phyloP scores from a whole-genome alignment of 1,140 invertebrate species.

The Papilio dardanus region DNA sequence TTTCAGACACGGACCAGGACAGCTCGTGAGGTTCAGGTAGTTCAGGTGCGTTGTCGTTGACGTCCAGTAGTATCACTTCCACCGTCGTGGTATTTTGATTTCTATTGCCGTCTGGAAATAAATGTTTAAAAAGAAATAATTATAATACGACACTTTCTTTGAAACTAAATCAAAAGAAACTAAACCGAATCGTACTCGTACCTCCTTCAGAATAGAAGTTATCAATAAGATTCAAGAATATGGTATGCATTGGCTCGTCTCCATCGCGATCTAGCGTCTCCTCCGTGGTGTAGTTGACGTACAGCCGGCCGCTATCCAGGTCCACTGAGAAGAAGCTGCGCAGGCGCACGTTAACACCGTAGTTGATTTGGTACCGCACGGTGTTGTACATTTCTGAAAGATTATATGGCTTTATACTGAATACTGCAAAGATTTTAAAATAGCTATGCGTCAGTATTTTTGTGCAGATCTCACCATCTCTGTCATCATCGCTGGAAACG shows the following conservation, averaged over 20 bases:
- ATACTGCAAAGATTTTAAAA: background rate
- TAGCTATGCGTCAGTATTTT: too few relatives aligned
- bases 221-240: conserved; percentile 79
- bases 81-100: conserved; percentile 63
- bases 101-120: conserved; percentile 59
- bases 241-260: conserved; percentile 64
- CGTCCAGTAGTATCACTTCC: conserved; percentile 78
- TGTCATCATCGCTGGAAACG: conserved; percentile 76
- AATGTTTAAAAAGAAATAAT: conserved; percentile 15
- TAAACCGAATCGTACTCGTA: conserved; percentile 44
- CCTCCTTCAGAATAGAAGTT: conserved; percentile 80
- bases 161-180: background rate
- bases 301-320: conserved; percentile 65
- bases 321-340: conserved; percentile 78
- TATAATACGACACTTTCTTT: too few relatives aligned
- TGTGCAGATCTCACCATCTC: conserved; percentile 75
- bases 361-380: conserved; percentile 74
- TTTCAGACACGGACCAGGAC: conserved; percentile 72
- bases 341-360: conserved; percentile 65
- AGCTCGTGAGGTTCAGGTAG: conserved; percentile 60
- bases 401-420: background rate
- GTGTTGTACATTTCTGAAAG: conserved; percentile 68
- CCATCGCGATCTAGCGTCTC: conserved; percentile 79
- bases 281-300: conserved; percentile 69
- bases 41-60: conserved; percentile 83